Base-by-base conservation (phyloP, 1,140 invertebrate genomes). In the Meteorus sp. region DNA sequence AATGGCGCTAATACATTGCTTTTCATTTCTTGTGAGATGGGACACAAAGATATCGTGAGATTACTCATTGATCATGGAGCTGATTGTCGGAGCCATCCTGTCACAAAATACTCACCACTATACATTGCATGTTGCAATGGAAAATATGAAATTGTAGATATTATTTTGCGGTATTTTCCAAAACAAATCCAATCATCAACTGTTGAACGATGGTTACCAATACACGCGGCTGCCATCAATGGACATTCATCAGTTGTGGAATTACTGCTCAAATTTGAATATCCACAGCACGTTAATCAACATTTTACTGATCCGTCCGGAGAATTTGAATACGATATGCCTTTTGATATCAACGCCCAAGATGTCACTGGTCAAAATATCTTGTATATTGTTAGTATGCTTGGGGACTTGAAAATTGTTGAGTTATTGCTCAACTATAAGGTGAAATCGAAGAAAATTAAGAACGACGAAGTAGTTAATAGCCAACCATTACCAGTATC, bases 41-140 rank as follows among this genome's bases (percentile, higher is more conserved):
- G 94, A 0, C 86, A 89, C 60, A 85, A 87, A 44, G 88, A 91
- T 43, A 87, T 95, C 17, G 93, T 95, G 0, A 81, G 87, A 48
- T 75, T 91, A 3, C 79, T 98, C 20, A 70, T 98, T 27, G 88
- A 90, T 9, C 80, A 89, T 55, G 90, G 91, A 7, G 93, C 93
- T 0, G 93, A 96, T 80, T 91, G 90, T 7, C 83, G 92, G 31
- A 87, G 88, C 29, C 93, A 97, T 81, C 88, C 91, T 5, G 88
- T 93, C 5, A 96, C 94, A 1, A 89, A 92, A 68, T 95, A 97
- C 74, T 93, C 93, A 4, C 93, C 96, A 0, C 79, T 98, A 0
- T 97, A 98, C 75, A 90, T 94, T 47, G 92, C 95, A 5, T 91
- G 91, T 69, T 91, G 93, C 70, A 89, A 92, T 74, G 93, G 93